These are phyloP conservation scores for Intellagama lesueurii DNA, from an alignment of 2,797 vertebrate species.

Conservation along the genomic window DNA sequence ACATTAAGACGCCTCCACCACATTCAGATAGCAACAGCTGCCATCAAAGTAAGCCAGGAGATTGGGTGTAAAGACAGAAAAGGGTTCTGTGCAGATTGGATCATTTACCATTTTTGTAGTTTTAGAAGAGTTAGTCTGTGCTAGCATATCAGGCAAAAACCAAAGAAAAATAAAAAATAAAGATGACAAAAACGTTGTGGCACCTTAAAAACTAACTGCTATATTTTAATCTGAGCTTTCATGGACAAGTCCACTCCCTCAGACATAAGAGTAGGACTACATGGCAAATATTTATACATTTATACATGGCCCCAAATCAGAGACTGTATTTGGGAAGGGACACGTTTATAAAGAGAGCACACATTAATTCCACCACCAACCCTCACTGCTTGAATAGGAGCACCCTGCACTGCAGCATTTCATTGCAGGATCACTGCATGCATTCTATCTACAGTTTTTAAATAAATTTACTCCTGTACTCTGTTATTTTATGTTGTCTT, in stretches of 20 bases:
- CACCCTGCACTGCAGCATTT: not conserved
- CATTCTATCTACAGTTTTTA: not conserved
- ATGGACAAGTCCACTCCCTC: too few relatives aligned
- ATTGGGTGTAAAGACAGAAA: not conserved
- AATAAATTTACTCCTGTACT: not conserved
- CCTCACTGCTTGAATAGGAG: not conserved
- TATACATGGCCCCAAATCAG: too few relatives aligned
- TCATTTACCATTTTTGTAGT: not conserved
- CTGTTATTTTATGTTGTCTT: not conserved
- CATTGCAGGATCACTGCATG: not conserved
- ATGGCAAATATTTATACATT: too few relatives aligned
- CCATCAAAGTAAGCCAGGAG: conserved; percentile 80
- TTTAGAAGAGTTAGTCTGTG: not conserved
- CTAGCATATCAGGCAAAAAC: not conserved
- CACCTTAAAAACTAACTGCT: too few relatives aligned
- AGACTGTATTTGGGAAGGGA: too few relatives aligned
- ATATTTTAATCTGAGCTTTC: too few relatives aligned
- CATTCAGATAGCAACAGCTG: conserved; percentile 84
- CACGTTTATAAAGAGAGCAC: not conserved
- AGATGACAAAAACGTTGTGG: too few relatives aligned
- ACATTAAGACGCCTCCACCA: conserved; percentile 94
- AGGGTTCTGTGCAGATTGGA: not conserved
- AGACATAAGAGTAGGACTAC: too few relatives aligned
- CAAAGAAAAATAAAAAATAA: too few relatives aligned
- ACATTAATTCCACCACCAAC: not conserved